Conservation (phyloP, 2,888 invertebrate species). For the Acleris sparsana region DNA sequence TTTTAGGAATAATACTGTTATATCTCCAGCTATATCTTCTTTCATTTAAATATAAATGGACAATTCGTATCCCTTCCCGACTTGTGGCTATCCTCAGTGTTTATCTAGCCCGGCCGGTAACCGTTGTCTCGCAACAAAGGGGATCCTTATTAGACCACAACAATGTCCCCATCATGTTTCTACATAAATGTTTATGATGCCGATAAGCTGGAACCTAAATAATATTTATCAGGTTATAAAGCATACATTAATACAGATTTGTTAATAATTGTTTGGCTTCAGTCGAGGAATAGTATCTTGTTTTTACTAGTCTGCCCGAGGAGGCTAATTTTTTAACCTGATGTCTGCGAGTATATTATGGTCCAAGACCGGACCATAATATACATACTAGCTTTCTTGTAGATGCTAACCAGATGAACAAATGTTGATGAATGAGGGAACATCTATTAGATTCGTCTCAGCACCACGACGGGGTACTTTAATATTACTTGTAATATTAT, state of each 20-base stretch:
- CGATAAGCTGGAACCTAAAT: slow-evolving; percentile 25
- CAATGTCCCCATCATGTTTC: slow-evolving; percentile 17
- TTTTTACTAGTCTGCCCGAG: too few relatives aligned
- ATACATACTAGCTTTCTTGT: too few relatives aligned
- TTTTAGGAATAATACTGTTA: not conserved
- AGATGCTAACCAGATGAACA: too few relatives aligned
- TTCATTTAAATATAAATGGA: slow-evolving; percentile 22
- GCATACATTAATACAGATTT: not conserved
- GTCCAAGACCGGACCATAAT: too few relatives aligned
- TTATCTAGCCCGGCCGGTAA: slow-evolving; percentile 8
- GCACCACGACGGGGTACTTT: too few relatives aligned
- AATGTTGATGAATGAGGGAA: too few relatives aligned
- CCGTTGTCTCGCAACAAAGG: slow-evolving; percentile 27
- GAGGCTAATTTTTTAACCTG: too few relatives aligned
- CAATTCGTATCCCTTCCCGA: slow-evolving; percentile 15
- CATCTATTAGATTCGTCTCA: too few relatives aligned
- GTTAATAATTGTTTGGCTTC: not conserved
- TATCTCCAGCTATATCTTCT: not conserved
- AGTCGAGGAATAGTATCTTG: not conserved
- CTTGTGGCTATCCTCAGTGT: slow-evolving; percentile 10
- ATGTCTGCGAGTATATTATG: too few relatives aligned
- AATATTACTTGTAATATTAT: too few relatives aligned
- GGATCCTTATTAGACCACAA: slow-evolving; percentile 21
- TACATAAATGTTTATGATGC: slow-evolving; percentile 31
- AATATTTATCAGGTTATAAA: slow-evolving; percentile 12